These are phyloP conservation scores for Pachyuromys duprasi DNA, from an alignment of 2,797 vertebrate genomes.

Conservation along the genomic window DNA sequence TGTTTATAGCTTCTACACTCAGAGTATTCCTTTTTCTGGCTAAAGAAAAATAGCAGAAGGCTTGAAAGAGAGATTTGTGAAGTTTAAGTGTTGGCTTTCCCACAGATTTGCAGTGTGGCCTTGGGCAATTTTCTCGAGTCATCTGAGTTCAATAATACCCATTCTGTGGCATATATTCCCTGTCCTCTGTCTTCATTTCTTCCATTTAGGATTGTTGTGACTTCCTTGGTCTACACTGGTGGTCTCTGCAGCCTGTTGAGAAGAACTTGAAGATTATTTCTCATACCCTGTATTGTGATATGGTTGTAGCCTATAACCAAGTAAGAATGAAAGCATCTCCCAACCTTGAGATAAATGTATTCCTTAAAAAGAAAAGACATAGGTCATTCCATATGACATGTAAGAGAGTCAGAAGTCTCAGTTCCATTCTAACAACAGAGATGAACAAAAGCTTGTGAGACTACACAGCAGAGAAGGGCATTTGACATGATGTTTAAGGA, in stretches of 20 bases:
- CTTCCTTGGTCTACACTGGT: not conserved
- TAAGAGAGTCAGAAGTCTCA: not conserved
- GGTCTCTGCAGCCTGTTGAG: not conserved
- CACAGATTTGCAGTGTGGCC: not conserved
- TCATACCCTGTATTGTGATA: not conserved
- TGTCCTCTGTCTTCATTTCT: not conserved
- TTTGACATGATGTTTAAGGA: not conserved
- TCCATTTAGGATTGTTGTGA: not conserved
- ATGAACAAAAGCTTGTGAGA: not conserved
- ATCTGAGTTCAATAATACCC: not conserved
- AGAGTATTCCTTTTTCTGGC: conserved; percentile 34
- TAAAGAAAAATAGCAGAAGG: conserved; percentile 34
- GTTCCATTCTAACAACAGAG: not conserved
- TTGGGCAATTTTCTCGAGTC: conserved; percentile 6
- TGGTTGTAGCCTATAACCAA: conserved; percentile 22
- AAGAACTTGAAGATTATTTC: not conserved
- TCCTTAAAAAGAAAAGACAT: conserved; percentile 53
- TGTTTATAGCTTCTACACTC: conserved; percentile 62
- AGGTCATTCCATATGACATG: not conserved
- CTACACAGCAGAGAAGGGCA: not conserved
- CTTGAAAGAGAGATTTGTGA: conserved; percentile 7
- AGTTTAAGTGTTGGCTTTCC: not conserved
- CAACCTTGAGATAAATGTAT: conserved; percentile 64
- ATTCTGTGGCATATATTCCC: not conserved
- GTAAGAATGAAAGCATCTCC: conserved; percentile 39